Percentiles rank a stretch among this genome's conserved stretches.
Evolutionary conservation across 2,888 invertebrate genomes (phyloP).

Genomic region (Stramonita haemastoma): DNA sequence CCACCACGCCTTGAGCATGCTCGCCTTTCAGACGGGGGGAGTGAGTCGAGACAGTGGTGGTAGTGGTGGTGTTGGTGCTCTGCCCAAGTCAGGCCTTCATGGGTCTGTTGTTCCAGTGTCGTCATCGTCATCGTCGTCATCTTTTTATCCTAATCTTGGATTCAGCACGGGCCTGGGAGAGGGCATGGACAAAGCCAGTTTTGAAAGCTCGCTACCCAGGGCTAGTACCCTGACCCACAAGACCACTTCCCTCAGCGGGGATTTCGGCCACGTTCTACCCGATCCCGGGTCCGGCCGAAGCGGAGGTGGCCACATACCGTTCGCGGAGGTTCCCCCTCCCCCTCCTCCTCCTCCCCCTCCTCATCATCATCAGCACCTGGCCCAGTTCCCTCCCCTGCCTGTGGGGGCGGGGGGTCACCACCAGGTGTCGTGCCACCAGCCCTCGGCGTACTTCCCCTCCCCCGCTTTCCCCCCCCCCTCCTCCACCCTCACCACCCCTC

Average conservation of each 20-base stretch:
- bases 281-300: background rate
- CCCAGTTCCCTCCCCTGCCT: constrained; percentile 60
- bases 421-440: background rate
- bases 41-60: background rate
- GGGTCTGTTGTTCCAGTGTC: background rate
- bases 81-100: background rate
- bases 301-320: constrained; percentile 21
- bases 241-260: background rate
- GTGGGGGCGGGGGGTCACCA: no score
- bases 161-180: background rate
- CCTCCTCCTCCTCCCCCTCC: constrained; percentile 41
- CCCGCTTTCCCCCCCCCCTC: constrained; percentile 45
- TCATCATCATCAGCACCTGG: constrained; percentile 48
- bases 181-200: background rate
- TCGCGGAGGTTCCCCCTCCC: constrained; percentile 42
- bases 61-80: background rate
- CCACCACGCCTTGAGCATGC: background rate
- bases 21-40: background rate
- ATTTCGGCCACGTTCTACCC: background rate
- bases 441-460: constrained; percentile 40
- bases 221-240: background rate
- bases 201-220: background rate
- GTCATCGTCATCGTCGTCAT: background rate
- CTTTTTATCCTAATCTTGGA: background rate
- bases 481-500: constrained; percentile 61